phyloP scores from a whole-genome alignment of 2,797 vertebrate species.

The Anomalospiza imberbis region DNA sequence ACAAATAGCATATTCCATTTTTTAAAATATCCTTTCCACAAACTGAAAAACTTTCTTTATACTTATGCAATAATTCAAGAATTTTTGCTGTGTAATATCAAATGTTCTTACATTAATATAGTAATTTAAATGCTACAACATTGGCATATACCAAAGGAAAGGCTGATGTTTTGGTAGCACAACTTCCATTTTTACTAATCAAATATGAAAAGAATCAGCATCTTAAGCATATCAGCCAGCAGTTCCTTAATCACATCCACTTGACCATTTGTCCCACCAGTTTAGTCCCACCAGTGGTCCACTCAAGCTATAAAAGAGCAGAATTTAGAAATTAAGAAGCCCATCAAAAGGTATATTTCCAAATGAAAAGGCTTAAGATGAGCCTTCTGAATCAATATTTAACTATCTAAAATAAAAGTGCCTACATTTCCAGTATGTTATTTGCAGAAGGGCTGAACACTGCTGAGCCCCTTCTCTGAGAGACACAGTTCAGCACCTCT shows the following conservation, averaged over 20 bases:
- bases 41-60: neutral
- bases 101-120: neutral
- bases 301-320: neutral
- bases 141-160: neutral
- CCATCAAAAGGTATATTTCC: neutral
- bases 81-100: neutral
- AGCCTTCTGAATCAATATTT: slow-evolving; percentile 42
- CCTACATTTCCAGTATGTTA: neutral
- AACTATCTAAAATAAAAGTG: slow-evolving; percentile 12
- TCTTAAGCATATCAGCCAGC: neutral
- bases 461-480: neutral
- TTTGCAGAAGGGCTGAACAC: slow-evolving; percentile 20
- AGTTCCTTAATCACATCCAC: neutral
- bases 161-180: neutral
- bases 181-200: neutral
- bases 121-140: neutral
- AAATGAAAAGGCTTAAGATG: neutral
- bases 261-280: neutral
- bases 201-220: neutral
- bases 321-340: neutral
- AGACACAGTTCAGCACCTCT: neutral
- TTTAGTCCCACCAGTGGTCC: neutral
- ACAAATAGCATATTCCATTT: neutral
- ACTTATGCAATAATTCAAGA: neutral
- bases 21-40: neutral